Percentiles rank a stretch among this genome's conserved stretches.
These are phyloP conservation scores for Plotosus lineatus DNA, from an alignment of 2,113 vertebrate species.

Conservation along the genomic window DNA sequence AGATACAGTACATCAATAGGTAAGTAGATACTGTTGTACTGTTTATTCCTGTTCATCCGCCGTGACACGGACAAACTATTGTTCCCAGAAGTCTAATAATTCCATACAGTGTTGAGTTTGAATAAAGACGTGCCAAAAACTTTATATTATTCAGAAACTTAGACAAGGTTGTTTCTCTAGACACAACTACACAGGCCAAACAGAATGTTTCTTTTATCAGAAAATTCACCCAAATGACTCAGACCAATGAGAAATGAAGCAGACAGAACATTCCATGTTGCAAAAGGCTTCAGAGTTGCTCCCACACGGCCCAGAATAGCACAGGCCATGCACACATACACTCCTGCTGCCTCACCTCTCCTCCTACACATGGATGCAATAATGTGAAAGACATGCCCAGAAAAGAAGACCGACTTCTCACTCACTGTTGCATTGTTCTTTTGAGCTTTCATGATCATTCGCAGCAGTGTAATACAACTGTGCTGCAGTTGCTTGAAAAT, in stretches of 20 bases:
- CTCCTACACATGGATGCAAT: neutral
- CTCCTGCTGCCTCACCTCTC: conserved; percentile 10
- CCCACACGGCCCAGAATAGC: conserved; percentile 37
- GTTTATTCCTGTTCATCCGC: neutral
- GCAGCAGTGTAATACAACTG: neutral
- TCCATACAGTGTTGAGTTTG: neutral
- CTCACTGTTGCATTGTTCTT: neutral
- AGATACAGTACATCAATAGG: too few relatives aligned
- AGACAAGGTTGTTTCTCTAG: neutral
- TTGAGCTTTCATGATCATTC: neutral
- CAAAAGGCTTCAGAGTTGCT: conserved; percentile 3
- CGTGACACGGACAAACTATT: neutral
- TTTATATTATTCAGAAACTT: neutral
- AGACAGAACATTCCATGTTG: conserved; percentile 25
- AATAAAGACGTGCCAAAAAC: neutral
- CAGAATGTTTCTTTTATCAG: neutral
- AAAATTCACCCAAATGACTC: conserved; percentile 8
- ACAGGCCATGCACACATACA: neutral
- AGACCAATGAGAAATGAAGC: neutral
- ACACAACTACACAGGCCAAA: neutral
- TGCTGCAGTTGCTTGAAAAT: neutral
- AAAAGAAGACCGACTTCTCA: conserved; percentile 6
- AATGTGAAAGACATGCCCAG: neutral
- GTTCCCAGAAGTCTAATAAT: neutral
- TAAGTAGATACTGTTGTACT: neutral